Percentiles rank a stretch among this genome's conserved stretches.
phyloP scores from a whole-genome alignment of 2,113 vertebrate genomes.

The Okapia johnstoni region DNA sequence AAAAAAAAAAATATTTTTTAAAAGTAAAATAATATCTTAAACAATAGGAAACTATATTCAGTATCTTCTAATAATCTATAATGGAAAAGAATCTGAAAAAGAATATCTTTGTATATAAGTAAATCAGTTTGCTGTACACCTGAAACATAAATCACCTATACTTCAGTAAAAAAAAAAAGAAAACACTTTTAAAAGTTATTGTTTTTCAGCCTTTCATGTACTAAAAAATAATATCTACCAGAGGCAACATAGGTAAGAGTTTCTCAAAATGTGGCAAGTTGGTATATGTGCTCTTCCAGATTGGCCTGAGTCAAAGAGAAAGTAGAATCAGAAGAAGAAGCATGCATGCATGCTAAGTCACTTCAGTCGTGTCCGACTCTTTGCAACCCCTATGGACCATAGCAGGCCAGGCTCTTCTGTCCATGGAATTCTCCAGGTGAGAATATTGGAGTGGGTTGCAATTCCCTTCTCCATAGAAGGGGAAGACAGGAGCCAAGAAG shows the following conservation, averaged over 20 bases:
- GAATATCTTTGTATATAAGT: background rate
- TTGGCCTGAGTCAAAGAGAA: background rate
- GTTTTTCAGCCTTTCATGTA: background rate
- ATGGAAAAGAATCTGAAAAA: background rate
- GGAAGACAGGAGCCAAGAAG: background rate
- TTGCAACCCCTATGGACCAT: background rate
- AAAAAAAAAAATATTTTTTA: background rate
- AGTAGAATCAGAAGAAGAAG: background rate
- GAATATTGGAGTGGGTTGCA: background rate
- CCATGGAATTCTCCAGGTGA: background rate
- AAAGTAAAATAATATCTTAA: background rate
- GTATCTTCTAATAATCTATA: background rate
- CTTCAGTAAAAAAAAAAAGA: background rate
- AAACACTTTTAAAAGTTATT: background rate
- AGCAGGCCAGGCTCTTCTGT: background rate
- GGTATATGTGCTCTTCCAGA: background rate
- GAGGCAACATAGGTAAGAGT: background rate
- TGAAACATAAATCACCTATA: background rate
- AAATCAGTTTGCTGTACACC: background rate
- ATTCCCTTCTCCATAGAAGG: background rate
- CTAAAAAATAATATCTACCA: background rate
- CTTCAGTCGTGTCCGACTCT: rapidly evolving
- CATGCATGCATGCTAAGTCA: background rate
- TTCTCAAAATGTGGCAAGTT: background rate
- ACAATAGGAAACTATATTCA: background rate